Evolutionary conservation across 2,797 vertebrate species (phyloP).

Genomic region (Molothrus ater): DNA sequence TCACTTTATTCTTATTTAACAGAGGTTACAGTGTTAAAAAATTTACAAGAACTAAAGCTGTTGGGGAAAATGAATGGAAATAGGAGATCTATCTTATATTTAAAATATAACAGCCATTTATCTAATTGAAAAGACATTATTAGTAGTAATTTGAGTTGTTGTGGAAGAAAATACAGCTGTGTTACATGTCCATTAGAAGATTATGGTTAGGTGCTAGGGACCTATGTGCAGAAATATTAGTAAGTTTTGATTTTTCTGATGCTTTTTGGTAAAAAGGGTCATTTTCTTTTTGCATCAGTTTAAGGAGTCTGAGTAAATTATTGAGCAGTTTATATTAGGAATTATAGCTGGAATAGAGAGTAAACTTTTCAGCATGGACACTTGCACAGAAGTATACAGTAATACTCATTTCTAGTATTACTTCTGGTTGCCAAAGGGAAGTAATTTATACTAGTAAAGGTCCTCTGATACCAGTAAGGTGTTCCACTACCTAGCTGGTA

Average conservation of each 20-base stretch:
- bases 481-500: not conserved
- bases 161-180: not conserved
- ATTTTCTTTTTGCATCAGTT: not conserved
- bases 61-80: not conserved
- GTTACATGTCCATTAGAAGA: not conserved
- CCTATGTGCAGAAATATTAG: not conserved
- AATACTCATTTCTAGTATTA: not conserved
- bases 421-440: not conserved
- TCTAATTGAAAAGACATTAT: not conserved
- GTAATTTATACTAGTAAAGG: not conserved
- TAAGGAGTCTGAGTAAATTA: not conserved
- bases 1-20: not conserved
- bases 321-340: not conserved
- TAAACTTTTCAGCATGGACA: not conserved
- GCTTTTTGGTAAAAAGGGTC: not conserved
- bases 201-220: not conserved
- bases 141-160: not conserved
- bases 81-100: not conserved
- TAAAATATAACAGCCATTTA: not conserved
- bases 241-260: not conserved
- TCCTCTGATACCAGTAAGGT: not conserved
- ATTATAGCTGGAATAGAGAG: not conserved
- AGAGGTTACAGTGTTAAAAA: not conserved
- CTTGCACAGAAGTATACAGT: not conserved
- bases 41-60: not conserved